A percentile compares a stretch with the other conserved stretches of the same genome.
These are phyloP conservation scores for Hesperophylax magnus DNA, from an alignment of 1,140 invertebrate genomes.

Conservation along the genomic window DNA sequence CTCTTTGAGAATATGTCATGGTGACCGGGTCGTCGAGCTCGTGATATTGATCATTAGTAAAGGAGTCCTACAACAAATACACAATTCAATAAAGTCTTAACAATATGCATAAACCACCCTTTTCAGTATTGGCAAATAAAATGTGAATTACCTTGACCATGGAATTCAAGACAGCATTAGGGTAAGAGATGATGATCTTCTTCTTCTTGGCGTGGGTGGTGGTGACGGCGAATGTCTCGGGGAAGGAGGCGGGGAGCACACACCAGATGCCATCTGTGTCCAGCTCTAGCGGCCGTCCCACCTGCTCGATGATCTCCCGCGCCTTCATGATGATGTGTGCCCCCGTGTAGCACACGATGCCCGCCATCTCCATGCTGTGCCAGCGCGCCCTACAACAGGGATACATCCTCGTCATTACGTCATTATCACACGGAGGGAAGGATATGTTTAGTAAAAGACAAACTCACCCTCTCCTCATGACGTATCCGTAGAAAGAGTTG, in stretches of 20 bases:
- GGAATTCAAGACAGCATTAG: slow-evolving; percentile 96
- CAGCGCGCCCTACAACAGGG: slow-evolving; percentile 87
- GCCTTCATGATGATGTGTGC: slow-evolving; percentile 97
- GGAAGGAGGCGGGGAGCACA: slow-evolving; percentile 95
- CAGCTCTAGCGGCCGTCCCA: slow-evolving; percentile 94
- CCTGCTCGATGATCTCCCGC: slow-evolving; percentile 95
- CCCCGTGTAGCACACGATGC: slow-evolving; percentile 98
- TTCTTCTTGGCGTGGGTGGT: slow-evolving; percentile 90
- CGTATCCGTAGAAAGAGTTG: slow-evolving; percentile 99
- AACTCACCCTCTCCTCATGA: slow-evolving; percentile 94
- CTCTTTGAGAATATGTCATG: slow-evolving; percentile 82
- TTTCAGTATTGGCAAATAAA: neutral
- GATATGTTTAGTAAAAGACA: too few species aligned
- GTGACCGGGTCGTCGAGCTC: slow-evolving; percentile 81
- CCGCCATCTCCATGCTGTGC: slow-evolving; percentile 99
- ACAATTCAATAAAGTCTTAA: neutral
- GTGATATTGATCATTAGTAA: slow-evolving; percentile 98
- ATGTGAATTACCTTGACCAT: slow-evolving; percentile 89
- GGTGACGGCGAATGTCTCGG: slow-evolving; percentile 90
- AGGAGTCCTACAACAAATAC: slow-evolving; percentile 79
- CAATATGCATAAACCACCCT: too few species aligned
- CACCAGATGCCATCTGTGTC: slow-evolving; percentile 99
- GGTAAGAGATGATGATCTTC: slow-evolving; percentile 95
- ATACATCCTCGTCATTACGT: too few species aligned
- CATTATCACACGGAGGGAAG: too few species aligned